phyloP scores from a whole-genome alignment of 1,140 invertebrate species.

The Bombus superbus region DNA sequence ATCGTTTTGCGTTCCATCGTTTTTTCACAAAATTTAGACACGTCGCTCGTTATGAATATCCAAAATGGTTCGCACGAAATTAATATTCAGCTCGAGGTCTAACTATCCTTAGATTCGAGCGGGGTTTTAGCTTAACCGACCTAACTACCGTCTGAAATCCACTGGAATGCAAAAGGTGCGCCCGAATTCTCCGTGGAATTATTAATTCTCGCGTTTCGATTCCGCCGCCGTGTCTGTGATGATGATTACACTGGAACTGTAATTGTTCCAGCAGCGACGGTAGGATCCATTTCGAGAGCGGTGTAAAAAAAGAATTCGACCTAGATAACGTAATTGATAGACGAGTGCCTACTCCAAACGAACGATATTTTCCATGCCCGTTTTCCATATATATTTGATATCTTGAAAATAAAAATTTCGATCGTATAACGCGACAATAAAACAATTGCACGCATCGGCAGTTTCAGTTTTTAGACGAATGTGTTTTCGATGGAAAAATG shows the following conservation, averaged over 20 bases:
- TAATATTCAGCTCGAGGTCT: conserved; percentile 37
- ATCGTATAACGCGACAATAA: neutral
- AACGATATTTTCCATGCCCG: neutral
- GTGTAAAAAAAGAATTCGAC: neutral
- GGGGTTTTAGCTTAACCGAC: neutral
- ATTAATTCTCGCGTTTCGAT: conserved; percentile 5
- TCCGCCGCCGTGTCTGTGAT: too few species aligned
- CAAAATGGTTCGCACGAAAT: conserved; percentile 14
- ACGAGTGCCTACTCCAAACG: neutral
- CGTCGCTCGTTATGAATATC: neutral
- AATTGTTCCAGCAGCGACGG: neutral
- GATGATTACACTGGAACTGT: neutral
- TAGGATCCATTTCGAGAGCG: neutral
- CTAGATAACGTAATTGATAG: neutral
- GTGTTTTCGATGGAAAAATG: neutral
- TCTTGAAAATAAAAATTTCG: neutral
- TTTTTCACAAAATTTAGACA: neutral
- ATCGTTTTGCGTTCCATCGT: neutral
- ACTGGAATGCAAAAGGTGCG: conserved; percentile 14
- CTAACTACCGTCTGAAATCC: conserved; percentile 1
- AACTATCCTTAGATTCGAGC: neutral
- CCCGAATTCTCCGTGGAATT: neutral
- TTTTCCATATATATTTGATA: neutral
- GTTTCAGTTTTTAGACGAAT: neutral
- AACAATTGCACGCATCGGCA: neutral